phyloP scores from a whole-genome alignment of 2,113 vertebrate species.

The Aplodontia rufa region DNA sequence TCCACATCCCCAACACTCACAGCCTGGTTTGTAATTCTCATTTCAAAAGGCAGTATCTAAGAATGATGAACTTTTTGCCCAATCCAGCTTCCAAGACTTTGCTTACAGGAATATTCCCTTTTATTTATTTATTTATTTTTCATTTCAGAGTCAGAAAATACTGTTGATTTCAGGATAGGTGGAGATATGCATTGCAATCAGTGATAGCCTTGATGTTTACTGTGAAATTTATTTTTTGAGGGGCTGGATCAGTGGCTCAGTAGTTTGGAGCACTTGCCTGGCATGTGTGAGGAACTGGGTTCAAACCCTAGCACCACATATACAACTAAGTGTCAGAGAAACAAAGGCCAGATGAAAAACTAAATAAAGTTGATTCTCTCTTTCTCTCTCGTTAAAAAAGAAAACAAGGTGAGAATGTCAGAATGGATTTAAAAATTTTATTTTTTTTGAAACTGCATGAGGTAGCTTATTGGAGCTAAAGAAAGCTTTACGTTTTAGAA shows the following conservation, averaged over 20 bases:
- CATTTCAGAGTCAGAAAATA: not conserved
- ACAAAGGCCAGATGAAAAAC: too few species aligned
- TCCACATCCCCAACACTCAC: rapidly evolving
- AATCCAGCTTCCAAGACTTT: not conserved
- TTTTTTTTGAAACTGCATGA: slow-evolving; percentile 5
- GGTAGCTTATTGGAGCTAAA: not conserved
- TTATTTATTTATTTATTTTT: not conserved
- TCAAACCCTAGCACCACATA: too few species aligned
- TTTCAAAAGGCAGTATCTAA: not conserved
- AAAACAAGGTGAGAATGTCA: too few species aligned
- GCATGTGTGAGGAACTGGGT: too few species aligned
- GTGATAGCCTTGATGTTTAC: not conserved
- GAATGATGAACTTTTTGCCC: not conserved
- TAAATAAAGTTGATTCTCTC: too few species aligned
- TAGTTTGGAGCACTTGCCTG: too few species aligned
- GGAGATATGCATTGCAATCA: not conserved
- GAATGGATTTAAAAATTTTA: too few species aligned
- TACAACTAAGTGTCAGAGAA: too few species aligned
- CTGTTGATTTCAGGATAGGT: not conserved
- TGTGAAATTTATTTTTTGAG: not conserved
- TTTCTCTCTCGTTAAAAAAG: too few species aligned
- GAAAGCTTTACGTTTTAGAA: not conserved
- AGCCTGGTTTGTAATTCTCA: not conserved
- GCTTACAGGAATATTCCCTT: not conserved
- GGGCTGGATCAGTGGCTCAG: too few species aligned